These are phyloP conservation scores for Chorisops tibialis DNA, from an alignment of 2,888 invertebrate species.

Conservation along the genomic window DNA sequence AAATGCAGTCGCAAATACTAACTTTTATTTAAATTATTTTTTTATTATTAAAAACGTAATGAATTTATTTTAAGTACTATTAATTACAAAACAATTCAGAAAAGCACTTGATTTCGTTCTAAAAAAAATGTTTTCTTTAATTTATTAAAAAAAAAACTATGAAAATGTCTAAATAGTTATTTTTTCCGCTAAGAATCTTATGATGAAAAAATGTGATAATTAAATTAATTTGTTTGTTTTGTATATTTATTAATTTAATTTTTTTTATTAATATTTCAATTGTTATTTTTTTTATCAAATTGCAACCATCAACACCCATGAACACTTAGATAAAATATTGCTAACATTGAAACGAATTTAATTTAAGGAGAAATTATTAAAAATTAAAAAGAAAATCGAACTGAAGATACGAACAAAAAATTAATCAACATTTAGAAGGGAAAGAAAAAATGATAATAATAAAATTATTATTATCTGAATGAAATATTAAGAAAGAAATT, in stretches of 20 bases:
- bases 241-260: background rate
- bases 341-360: conserved; percentile 3
- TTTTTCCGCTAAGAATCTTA: background rate
- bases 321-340: conserved; percentile 11
- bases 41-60: too few relatives aligned
- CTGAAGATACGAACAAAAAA: background rate
- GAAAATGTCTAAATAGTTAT: background rate
- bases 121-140: background rate
- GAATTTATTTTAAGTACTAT: too few relatives aligned
- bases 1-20: conserved; percentile 16
- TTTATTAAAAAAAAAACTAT: background rate
- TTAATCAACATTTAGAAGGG: background rate
- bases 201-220: background rate
- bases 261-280: background rate
- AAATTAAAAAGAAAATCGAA: background rate
- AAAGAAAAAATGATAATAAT: background rate
- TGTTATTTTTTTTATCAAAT: conserved; percentile 7
- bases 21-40: too few relatives aligned
- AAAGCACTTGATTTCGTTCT: too few relatives aligned
- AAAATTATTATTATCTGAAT: background rate
- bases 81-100: too few relatives aligned
- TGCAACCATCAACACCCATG: conserved; percentile 26
- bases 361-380: background rate
- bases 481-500: background rate
- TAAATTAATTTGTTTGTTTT: conserved; percentile 1